Conservation (phyloP, 2,888 invertebrate genomes). For the Lochmaea capreae region DNA sequence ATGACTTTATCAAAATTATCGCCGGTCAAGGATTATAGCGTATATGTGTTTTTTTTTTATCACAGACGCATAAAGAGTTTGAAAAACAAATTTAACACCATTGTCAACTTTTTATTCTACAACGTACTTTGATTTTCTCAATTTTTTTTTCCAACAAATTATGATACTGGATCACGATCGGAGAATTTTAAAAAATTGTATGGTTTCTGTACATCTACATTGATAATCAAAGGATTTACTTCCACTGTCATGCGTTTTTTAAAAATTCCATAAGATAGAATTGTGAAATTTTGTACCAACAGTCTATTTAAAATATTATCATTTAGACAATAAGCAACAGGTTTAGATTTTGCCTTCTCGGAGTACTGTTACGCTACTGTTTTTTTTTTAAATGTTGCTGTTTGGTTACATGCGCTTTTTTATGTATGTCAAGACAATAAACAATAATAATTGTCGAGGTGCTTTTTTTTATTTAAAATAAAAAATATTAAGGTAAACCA, state of each 20-base stretch:
- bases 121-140: neutral
- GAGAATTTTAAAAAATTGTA: too few relatives aligned
- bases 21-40: conserved; percentile 28
- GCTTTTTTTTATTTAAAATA: neutral
- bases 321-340: too few relatives aligned
- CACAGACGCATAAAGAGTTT: neutral
- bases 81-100: neutral
- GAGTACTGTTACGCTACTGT: neutral
- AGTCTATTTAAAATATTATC: too few relatives aligned
- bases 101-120: neutral
- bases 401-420: neutral
- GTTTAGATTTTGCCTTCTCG: neutral
- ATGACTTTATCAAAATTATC: conserved; percentile 11
- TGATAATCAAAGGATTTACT: too few relatives aligned
- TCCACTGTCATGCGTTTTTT: too few relatives aligned
- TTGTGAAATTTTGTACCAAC: too few relatives aligned
- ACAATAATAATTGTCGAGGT: neutral
- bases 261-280: too few relatives aligned
- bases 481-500: conserved; percentile 6
- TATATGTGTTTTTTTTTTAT: neutral
- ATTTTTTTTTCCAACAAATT: too few relatives aligned
- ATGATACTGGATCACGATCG: too few relatives aligned
- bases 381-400: neutral
- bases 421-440: neutral
- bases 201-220: too few relatives aligned